These are phyloP conservation scores for Poeciliopsis infans DNA, from an alignment of 2,797 vertebrate species.

Conservation along the genomic window DNA sequence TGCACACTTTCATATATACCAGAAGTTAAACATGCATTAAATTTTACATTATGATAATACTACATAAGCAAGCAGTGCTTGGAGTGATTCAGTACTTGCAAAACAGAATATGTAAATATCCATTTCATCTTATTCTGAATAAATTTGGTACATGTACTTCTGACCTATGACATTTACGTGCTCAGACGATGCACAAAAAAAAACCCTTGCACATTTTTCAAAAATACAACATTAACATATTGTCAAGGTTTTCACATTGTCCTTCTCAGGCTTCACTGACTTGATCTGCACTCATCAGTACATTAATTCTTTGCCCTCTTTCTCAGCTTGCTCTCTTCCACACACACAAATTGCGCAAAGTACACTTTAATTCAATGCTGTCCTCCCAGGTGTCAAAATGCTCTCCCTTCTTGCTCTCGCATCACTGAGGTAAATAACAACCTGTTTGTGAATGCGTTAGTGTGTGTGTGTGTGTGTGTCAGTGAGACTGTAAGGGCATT, in stretches of 20 bases:
- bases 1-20: background rate
- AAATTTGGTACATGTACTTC: background rate
- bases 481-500: conserved; percentile 19
- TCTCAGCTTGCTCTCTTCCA: background rate
- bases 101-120: background rate
- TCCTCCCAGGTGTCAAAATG: conserved; percentile 50
- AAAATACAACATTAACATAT: conserved; percentile 50
- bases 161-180: background rate
- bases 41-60: background rate
- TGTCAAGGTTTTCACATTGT: conserved; percentile 40
- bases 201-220: background rate
- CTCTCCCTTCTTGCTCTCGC: conserved; percentile 32
- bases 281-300: conserved; percentile 27
- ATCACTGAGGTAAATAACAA: conserved; percentile 60
- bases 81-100: conserved; percentile 16
- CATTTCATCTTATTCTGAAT: background rate
- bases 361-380: conserved; percentile 46
- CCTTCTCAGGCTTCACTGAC: conserved; percentile 13
- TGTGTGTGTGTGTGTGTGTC: background rate
- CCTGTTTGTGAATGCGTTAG: conserved; percentile 24
- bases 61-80: background rate
- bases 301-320: conserved; percentile 33
- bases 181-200: background rate
- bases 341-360: conserved; percentile 1
- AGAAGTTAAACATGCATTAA: background rate